Conservation (phyloP, 2,797 vertebrate species). For the Rallus crepitans region DNA sequence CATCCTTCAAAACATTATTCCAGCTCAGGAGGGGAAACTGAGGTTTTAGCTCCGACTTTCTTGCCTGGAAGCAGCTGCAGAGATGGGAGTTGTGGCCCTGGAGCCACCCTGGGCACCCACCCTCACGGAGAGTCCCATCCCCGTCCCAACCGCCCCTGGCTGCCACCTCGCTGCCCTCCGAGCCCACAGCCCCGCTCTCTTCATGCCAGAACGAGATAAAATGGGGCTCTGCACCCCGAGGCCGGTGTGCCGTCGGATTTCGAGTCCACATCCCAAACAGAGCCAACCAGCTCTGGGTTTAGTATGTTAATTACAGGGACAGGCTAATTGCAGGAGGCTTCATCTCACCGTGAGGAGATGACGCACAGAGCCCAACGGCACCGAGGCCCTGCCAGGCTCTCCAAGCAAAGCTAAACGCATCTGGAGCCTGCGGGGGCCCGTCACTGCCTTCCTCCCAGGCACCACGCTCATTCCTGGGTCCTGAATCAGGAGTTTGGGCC, state of each 20-base stretch:
- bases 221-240: fast-evolving
- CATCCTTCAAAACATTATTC: background rate
- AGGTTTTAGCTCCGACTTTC: background rate
- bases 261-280: background rate
- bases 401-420: too few species aligned
- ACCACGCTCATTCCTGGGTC: background rate
- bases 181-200: fast-evolving
- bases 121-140: fast-evolving
- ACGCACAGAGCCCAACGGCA: background rate
- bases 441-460: background rate
- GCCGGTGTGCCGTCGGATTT: fast-evolving
- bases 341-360: background rate
- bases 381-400: background rate
- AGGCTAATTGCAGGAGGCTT: background rate
- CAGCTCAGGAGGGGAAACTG: fast-evolving
- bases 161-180: background rate
- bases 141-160: background rate
- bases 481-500: background rate
- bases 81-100: background rate
- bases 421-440: background rate
- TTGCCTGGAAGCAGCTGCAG: background rate
- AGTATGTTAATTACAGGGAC: background rate
- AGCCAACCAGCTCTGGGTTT: background rate
- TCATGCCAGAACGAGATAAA: background rate
- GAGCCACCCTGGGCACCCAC: fast-evolving